Evolutionary conservation across 2,797 vertebrate species (phyloP).

Genomic region (Chaetodon trifasciatus): DNA sequence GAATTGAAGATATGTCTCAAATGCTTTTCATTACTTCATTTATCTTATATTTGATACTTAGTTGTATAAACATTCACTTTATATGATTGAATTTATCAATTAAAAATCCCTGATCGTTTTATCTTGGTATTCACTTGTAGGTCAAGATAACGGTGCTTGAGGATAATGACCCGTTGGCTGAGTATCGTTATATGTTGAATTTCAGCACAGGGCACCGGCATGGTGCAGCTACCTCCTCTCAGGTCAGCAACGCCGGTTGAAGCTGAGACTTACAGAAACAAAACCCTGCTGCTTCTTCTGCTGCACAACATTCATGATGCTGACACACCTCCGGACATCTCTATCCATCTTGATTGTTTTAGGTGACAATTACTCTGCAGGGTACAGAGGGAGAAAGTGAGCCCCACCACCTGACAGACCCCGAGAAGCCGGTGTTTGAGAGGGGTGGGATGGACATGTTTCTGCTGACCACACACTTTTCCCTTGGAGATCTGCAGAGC

Average conservation of each 20-base stretch:
- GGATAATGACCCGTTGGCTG: constrained; percentile 95
- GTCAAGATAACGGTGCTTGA: constrained; percentile 93
- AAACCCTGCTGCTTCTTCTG: background rate
- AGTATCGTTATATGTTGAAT: constrained; percentile 92
- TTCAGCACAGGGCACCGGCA: constrained; percentile 92
- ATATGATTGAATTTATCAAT: background rate
- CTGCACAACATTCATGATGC: background rate
- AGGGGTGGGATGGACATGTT: constrained; percentile 93
- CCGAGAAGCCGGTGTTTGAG: constrained; percentile 89
- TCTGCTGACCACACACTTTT: constrained; percentile 92
- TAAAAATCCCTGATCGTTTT: background rate
- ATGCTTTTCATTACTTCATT: background rate
- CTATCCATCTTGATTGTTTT: constrained; percentile 21
- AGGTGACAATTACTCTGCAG: constrained; percentile 93
- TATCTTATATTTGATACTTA: background rate
- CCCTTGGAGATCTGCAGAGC: constrained; percentile 91
- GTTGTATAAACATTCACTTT: background rate
- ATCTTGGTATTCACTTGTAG: constrained; percentile 71
- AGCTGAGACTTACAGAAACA: background rate
- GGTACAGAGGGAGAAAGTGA: constrained; percentile 94
- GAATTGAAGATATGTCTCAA: background rate
- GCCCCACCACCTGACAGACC: constrained; percentile 91
- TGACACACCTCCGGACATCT: background rate
- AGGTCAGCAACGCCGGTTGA: constrained; percentile 81
- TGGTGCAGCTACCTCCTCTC: constrained; percentile 92